Evolutionary conservation across 2,113 vertebrate genomes (phyloP).

Genomic region (Asarcornis scutulata): DNA sequence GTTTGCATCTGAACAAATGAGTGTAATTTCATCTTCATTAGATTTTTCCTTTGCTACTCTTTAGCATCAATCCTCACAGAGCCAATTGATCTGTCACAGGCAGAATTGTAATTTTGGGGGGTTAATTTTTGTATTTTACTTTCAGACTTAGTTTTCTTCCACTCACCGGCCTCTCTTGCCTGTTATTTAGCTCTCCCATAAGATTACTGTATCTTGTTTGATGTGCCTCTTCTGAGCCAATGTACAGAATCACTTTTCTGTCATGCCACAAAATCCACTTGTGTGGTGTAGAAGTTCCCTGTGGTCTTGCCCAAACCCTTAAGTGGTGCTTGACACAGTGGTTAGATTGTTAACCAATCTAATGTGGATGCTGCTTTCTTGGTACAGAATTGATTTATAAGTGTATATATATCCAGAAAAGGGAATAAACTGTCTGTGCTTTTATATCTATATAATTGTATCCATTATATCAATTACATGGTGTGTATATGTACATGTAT

Average conservation of each 20-base stretch:
- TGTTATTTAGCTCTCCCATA: neutral
- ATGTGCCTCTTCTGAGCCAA: neutral
- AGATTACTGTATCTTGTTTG: neutral
- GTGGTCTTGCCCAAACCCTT: accelerated
- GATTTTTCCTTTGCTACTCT: neutral
- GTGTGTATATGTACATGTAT: neutral
- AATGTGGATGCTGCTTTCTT: neutral
- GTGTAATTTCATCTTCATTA: neutral
- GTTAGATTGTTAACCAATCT: too few relatives aligned
- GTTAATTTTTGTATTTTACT: neutral
- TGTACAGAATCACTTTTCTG: neutral
- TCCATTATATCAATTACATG: neutral
- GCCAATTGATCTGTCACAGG: neutral
- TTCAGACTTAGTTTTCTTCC: neutral
- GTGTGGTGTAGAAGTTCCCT: accelerated
- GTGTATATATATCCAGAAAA: neutral
- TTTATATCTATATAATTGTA: neutral
- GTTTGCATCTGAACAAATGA: neutral
- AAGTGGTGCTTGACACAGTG: neutral
- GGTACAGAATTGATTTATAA: neutral
- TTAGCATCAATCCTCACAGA: neutral
- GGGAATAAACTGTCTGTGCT: neutral
- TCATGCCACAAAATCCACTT: neutral
- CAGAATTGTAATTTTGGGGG: neutral
- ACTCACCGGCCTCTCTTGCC: accelerated